These are phyloP conservation scores for Drosophila atripex DNA, from an alignment of 2,888 invertebrate species.

Conservation along the genomic window DNA sequence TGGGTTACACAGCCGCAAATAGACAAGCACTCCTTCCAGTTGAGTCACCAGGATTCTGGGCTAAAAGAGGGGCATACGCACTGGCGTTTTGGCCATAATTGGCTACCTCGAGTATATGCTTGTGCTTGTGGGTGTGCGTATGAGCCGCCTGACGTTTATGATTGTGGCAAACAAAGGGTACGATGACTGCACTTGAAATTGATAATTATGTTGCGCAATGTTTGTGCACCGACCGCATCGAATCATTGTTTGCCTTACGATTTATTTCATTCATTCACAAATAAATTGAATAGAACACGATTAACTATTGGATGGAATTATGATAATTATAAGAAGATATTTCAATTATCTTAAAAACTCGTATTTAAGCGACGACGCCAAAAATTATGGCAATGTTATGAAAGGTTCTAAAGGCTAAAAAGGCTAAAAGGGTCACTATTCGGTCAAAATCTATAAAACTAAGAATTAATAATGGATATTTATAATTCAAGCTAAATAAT, in stretches of 20 bases:
- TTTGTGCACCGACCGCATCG: slow-evolving; percentile 51
- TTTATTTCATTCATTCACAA: slow-evolving; percentile 15
- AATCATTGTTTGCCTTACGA: neutral
- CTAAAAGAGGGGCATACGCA: slow-evolving; percentile 1
- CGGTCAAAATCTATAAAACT: too few relatives aligned
- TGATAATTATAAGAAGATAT: too few relatives aligned
- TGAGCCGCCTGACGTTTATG: slow-evolving; percentile 64
- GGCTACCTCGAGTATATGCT: slow-evolving; percentile 18
- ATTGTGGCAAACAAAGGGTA: slow-evolving; percentile 76
- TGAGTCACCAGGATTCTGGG: slow-evolving; percentile 67
- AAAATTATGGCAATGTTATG: neutral
- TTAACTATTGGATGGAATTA: neutral
- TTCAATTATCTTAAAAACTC: too few relatives aligned
- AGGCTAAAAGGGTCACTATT: too few relatives aligned
- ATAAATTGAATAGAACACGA: neutral
- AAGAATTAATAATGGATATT: too few relatives aligned
- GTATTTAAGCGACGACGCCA: too few relatives aligned
- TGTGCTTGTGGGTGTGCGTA: slow-evolving; percentile 16
- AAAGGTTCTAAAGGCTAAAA: too few relatives aligned
- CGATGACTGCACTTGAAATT: slow-evolving; percentile 75
- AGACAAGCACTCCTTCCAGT: slow-evolving; percentile 62
- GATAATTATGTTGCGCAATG: slow-evolving; percentile 73
- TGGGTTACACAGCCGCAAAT: slow-evolving; percentile 74
- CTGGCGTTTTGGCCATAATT: slow-evolving; percentile 14
- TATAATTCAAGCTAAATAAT: neutral